These are phyloP conservation scores for Lycopodina hypogea DNA, from an alignment of 37 sponge, comb jelly and placozoan genomes.

Conservation along the genomic window DNA sequence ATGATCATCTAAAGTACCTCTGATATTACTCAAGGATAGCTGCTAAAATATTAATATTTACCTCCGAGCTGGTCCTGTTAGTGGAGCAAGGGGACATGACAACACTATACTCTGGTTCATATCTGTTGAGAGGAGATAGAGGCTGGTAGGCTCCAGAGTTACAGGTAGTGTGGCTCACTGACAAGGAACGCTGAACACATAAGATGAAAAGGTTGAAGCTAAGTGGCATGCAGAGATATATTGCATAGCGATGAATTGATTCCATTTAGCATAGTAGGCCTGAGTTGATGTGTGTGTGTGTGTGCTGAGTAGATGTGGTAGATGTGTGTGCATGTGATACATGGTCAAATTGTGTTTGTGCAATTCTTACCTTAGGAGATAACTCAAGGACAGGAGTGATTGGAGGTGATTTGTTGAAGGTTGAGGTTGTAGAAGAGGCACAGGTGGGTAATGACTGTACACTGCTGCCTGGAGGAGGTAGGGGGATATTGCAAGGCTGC, in stretches of 20 bases:
- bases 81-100: background rate
- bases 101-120: background rate
- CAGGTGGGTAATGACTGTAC: background rate
- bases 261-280: too few species aligned
- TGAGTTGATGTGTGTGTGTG: too few species aligned
- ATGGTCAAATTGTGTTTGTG: too few species aligned
- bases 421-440: background rate
- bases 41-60: background rate
- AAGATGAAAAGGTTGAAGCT: background rate
- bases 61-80: background rate
- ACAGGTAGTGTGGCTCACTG: too few species aligned
- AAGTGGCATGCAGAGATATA: background rate
- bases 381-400: background rate
- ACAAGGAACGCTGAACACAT: background rate
- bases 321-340: too few species aligned
- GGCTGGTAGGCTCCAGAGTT: background rate
- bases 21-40: background rate
- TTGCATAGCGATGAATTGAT: too few species aligned
- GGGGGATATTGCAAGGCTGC: background rate
- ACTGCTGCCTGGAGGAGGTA: background rate
- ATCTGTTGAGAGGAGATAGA: background rate
- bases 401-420: background rate
- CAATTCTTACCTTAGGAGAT: background rate
- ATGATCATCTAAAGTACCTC: too few species aligned
- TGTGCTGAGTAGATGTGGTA: too few species aligned